These are phyloP conservation scores for Ictalurus furcatus DNA, from an alignment of 2,113 vertebrate species.

Conservation along the genomic window DNA sequence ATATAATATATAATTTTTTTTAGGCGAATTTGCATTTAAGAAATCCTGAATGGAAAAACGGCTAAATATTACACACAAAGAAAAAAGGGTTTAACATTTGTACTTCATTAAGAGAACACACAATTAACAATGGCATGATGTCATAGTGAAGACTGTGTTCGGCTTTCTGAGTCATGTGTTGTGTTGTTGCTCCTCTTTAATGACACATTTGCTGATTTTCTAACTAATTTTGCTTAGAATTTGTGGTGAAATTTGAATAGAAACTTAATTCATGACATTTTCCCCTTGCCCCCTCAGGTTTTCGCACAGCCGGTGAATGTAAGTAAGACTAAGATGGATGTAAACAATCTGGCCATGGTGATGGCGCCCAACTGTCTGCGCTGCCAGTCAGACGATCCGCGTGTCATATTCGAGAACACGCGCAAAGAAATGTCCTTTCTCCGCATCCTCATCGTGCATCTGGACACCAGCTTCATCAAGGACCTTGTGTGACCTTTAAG, in stretches of 20 bases:
- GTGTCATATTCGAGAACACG: constrained; percentile 79
- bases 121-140: neutral
- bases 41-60: neutral
- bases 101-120: neutral
- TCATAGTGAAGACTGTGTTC: neutral
- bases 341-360: constrained; percentile 83
- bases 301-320: constrained; percentile 81
- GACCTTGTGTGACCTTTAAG: constrained; percentile 68
- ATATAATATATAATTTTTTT: too few relatives aligned
- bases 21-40: neutral
- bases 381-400: constrained; percentile 79
- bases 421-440: constrained; percentile 83
- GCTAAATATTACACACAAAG: too few relatives aligned
- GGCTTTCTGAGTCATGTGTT: neutral
- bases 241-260: neutral
- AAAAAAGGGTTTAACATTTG: too few relatives aligned
- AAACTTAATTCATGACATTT: neutral
- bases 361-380: constrained; percentile 84
- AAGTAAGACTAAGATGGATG: constrained; percentile 82
- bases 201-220: neutral
- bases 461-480: constrained; percentile 77
- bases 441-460: constrained; percentile 79
- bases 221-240: neutral
- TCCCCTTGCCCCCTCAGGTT: constrained; percentile 62
- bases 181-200: neutral